These are phyloP conservation scores for Podiceps cristatus DNA, from an alignment of 2,113 vertebrate species.

Conservation along the genomic window DNA sequence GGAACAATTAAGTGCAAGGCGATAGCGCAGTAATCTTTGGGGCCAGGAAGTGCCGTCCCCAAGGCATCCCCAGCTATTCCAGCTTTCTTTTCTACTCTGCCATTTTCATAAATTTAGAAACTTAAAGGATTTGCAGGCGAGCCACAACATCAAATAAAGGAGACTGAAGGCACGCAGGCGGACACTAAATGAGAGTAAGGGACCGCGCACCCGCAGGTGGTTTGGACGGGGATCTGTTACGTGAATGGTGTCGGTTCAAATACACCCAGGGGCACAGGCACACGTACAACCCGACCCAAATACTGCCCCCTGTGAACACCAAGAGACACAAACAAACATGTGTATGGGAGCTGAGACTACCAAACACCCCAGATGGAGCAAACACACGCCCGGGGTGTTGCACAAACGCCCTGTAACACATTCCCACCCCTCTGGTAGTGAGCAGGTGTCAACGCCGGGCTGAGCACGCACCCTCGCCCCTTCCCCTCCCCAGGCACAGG, in stretches of 20 bases:
- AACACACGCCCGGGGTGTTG: rapidly evolving
- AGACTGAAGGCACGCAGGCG: rapidly evolving
- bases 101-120: background rate
- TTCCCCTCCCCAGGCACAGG: background rate
- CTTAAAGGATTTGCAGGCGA: background rate
- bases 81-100: background rate
- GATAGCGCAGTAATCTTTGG: background rate
- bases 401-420: background rate
- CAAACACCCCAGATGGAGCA: background rate
- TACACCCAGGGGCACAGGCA: background rate
- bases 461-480: rapidly evolving
- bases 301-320: background rate
- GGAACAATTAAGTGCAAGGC: background rate
- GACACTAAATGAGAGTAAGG: background rate
- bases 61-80: constrained; percentile 28
- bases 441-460: rapidly evolving
- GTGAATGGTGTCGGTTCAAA: background rate
- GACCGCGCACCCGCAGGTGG: rapidly evolving
- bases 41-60: background rate
- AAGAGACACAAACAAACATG: background rate
- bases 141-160: background rate
- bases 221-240: background rate
- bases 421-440: rapidly evolving
- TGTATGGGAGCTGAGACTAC: background rate
- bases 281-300: background rate